Base-by-base conservation (phyloP, 2,888 invertebrate genomes). In the Lepidochitona cinerea region DNA sequence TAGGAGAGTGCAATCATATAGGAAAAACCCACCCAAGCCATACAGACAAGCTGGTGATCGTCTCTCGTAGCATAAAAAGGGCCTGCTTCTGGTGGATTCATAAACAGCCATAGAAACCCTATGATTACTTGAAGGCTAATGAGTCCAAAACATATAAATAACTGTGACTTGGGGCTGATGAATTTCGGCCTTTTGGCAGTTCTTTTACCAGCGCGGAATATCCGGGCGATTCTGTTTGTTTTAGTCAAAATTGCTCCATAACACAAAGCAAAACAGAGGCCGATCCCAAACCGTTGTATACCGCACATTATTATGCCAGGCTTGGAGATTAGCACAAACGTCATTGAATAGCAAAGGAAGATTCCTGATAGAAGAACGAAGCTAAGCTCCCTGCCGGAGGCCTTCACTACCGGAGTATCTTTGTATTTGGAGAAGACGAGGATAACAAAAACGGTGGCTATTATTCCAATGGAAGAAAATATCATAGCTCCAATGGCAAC, bases 401-500 rank as follows among this genome's bases (percentile, higher is more conserved):
- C 91, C 75, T 90, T 90, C 1, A 91, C 91, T 6, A 91, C 89
- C 0, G 91, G 91, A 9, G 91, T 91, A 33, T 89, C 86, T 33
- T 85, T 82, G 81, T 88, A 87, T 68, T 80, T 82, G 3, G 90
- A 72, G 79, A 92, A 92, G n/a, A 91, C 87, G 52, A 84, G 72
- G 70, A 88, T 82, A 2, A 91, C 89, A 71, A 87, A 87, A 3
- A 80, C 54, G 0, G 91, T 90, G 1, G 86, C 77, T n/a, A 86
- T 64, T 64, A 91, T 87, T 18, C 92, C 92, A 0, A 90, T 73
- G 0, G 88, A 81, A 4, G 92, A 85, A 71, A 91, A 90, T 12
- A 95, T 93, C 95, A 97, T 96, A 14, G 97, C 97, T 0, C 96
- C 97, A 75, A 97, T 96, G 4, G 97, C 97, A 95, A 97, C 96